These are phyloP conservation scores for Chloroclysta siterata DNA, from an alignment of 2,888 invertebrate genomes.

Conservation along the genomic window DNA sequence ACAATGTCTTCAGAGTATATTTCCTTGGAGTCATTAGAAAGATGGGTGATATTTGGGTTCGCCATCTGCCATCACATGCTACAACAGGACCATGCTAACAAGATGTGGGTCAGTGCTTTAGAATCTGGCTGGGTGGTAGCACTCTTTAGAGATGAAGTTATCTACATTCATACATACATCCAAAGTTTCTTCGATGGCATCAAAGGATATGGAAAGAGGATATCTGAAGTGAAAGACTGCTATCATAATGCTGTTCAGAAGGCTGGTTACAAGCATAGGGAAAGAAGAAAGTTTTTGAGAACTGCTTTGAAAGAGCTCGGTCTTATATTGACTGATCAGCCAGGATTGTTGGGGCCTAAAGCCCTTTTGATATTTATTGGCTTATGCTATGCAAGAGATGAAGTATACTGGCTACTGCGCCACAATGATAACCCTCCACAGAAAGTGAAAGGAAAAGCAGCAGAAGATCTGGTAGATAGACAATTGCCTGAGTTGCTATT, in stretches of 20 bases:
- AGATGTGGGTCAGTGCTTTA: constrained; percentile 95
- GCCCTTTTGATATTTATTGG: constrained; percentile 98
- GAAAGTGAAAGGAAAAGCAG: constrained; percentile 93
- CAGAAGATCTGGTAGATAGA: constrained; percentile 97
- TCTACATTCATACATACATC: constrained; percentile 97
- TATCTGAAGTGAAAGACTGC: constrained; percentile 98
- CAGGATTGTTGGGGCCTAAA: constrained; percentile 98
- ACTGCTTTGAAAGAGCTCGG: constrained; percentile 98
- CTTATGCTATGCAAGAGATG: constrained; percentile 97
- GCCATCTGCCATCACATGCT: constrained; percentile 95
- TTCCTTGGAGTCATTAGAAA: constrained; percentile 97
- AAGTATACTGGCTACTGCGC: constrained; percentile 97
- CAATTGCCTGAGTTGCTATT: constrained; percentile 98
- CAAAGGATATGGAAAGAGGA: constrained; percentile 96
- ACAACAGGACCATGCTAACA: constrained; percentile 92
- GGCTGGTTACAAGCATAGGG: constrained; percentile 96
- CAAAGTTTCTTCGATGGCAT: constrained; percentile 96
- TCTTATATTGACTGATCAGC: constrained; percentile 98
- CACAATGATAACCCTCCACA: constrained; percentile 98
- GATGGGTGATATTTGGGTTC: constrained; percentile 98
- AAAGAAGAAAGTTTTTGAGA: constrained; percentile 97
- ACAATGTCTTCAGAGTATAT: constrained; percentile 99
- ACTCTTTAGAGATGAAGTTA: constrained; percentile 98
- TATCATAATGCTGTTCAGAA: constrained; percentile 95
- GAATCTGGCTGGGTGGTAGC: constrained; percentile 97